Evolutionary conservation across 2,113 vertebrate species (phyloP), one percentile per base, ranked within the genome.

Genomic region (Zosterops hypoxanthus): DNA sequence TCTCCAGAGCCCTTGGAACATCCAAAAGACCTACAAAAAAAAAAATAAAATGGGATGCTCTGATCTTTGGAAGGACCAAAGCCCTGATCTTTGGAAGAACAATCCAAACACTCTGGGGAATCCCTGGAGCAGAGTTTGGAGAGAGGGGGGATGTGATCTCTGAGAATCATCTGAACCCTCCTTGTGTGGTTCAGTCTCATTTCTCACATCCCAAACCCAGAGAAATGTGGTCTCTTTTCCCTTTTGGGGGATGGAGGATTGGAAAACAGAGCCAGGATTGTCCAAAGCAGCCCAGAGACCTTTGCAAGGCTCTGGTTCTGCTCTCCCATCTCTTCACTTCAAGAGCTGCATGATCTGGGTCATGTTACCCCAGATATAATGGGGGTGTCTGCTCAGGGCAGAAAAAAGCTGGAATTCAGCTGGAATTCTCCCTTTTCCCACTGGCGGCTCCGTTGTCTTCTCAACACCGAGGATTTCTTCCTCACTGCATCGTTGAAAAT

Each of bases 301-400:
- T 8, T 19, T 57, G 14, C 46, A 70, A 83, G 69, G 19, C 8
- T 1, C 81, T 75, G 9, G 0, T 39, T 24, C 61, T 44, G 61
- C 96, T 92, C 96, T 92, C 84, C 92, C 36, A 60, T 91, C 90
- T 91, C 90, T 23, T 56, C 50, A 6, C 85, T 86, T 93, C 88
- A 92, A 73, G 80, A n/a, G 89, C 78, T 85, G 93, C 68, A 1
- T 94, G 96, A 94, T 94, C 78, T 29, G 6, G 78, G 91, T 89
- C 91, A 86, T 44, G 82, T 90, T 65, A 50, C 63, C 53, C 84
- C 9, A 7, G 70, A 5, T 39, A 39, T 39, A 39, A 39, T 57
- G 84, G 1, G 1, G 21, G 24, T 72, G 49, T 39, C 55, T 59
- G n/a, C 68, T 7, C 33, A 8, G 84, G 69, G 34, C 15, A 46